These are phyloP conservation scores for Dolichallabes microphthalmus DNA, from an alignment of 2,113 vertebrate species.

Conservation along the genomic window DNA sequence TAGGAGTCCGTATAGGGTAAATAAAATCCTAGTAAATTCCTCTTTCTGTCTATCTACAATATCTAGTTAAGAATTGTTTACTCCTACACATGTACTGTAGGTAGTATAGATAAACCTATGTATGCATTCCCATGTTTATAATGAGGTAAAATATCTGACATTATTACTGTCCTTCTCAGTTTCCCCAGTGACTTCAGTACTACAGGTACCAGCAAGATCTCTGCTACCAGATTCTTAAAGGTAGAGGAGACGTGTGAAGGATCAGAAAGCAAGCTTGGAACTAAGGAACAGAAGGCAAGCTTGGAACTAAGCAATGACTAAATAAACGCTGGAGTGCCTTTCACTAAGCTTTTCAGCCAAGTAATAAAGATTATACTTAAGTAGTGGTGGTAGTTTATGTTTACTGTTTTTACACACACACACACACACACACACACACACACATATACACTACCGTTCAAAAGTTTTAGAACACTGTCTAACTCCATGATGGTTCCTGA, in stretches of 20 bases:
- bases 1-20: constrained; percentile 68
- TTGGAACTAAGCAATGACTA: too few relatives aligned
- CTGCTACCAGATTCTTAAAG: not conserved
- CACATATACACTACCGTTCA: too few relatives aligned
- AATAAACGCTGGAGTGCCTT: too few relatives aligned
- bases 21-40: not conserved
- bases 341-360: not conserved
- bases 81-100: too few relatives aligned
- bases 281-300: too few relatives aligned
- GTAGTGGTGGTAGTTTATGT: not conserved
- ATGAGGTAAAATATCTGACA: not conserved
- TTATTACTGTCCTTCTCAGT: not conserved
- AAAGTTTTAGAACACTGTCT: too few relatives aligned
- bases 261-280: too few relatives aligned
- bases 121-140: not conserved
- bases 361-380: not conserved
- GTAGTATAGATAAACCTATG: not conserved
- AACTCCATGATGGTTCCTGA: too few relatives aligned
- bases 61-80: not conserved
- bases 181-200: not conserved
- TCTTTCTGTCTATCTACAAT: not conserved
- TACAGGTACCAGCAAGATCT: not conserved
- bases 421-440: too few relatives aligned
- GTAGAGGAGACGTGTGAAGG: too few relatives aligned
- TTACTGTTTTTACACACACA: not conserved